Evolutionary conservation across 2,888 invertebrate species (phyloP).

Genomic region (Drosophila infuscata): DNA sequence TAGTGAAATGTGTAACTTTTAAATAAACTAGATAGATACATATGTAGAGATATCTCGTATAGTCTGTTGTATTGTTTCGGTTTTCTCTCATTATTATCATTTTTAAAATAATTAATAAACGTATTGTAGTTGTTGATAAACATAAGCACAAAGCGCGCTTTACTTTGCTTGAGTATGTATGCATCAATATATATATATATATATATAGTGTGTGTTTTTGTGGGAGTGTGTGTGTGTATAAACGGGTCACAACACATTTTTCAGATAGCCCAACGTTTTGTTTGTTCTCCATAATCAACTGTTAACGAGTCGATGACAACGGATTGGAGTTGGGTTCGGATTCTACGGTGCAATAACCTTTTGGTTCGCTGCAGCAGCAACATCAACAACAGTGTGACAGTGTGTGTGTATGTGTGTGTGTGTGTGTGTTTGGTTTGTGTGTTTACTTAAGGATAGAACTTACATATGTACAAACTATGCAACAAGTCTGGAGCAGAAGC

Average conservation of each 20-base stretch:
- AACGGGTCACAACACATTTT: constrained; percentile 11
- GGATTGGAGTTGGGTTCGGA: constrained; percentile 31
- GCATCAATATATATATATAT: constrained; percentile 3
- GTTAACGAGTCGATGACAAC: constrained; percentile 21
- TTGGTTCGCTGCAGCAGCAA: constrained; percentile 32
- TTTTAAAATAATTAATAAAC: constrained; percentile 26
- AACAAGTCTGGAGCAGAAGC: constrained; percentile 70
- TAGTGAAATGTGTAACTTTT: constrained; percentile 54
- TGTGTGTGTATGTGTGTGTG: constrained; percentile 20
- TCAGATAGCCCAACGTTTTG: constrained; percentile 17
- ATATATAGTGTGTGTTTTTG: constrained; percentile 22
- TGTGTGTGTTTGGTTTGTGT: constrained; percentile 32
- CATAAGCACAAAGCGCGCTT: constrained; percentile 29
- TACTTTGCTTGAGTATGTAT: constrained; percentile 64
- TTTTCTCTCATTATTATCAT: constrained; percentile 16
- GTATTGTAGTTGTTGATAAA: constrained; percentile 42
- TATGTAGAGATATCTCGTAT: constrained; percentile 16
- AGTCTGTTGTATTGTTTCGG: constrained; percentile 40
- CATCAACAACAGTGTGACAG: constrained; percentile 36
- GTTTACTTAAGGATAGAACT: constrained; percentile 56
- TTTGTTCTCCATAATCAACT: constrained; percentile 37
- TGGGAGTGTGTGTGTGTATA: constrained; percentile 14
- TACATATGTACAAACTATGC: constrained; percentile 73
- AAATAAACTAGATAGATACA: constrained; percentile 46
- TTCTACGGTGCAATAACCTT: constrained; percentile 45